Base-by-base conservation (phyloP, 53 echinoderm and acorn worm genomes). In the Crossaster papposus region DNA sequence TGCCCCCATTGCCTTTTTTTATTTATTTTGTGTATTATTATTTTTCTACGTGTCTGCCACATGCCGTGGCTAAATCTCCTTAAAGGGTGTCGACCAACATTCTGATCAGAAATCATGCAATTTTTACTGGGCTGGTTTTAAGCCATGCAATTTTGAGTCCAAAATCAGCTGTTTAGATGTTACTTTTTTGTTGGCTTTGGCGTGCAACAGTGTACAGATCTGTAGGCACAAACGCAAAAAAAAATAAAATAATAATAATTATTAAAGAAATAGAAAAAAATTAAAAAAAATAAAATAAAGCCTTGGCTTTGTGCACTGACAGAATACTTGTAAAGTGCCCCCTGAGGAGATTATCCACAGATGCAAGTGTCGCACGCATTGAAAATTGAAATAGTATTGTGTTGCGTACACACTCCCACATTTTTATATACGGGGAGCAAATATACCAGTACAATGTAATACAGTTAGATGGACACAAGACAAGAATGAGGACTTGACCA, bases 1-100 rank as follows among this genome's bases (percentile, higher is more conserved):
- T 92, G 93, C 90, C 94, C 91, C 79, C 63, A 81, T 95, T 90
- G 85, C 90, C 90, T 90, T 72, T 93, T 55, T 79, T 11, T 83
- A 15, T 83, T 31, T 81, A 22, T 29, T 15, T 11, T 34, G 9
- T 7, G 44, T 44, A 9, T 23, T 30, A 1, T 78, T n/a, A n/a
- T n/a, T n/a, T n/a, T 24, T 50, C 51, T 17, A 26, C n/a, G 28
- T 51, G 24, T 78, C 50, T 78, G 78, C n/a, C 51, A 13, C 51
- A 7, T 20, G 22, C 11, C 50, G 20, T 51, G 51, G 51, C 51
- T 14, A 76, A 33, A 44, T 78, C 38, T 23, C 78, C 34, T 50
- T 26, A 51, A 24, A 17, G 78, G 78, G 50, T 51, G 14, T 50
- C n/a, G 2, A 18, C 30, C 35, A 36, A 10, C 74, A 73, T 14